Conservation (phyloP, 2,113 vertebrate species). For the Tangachromis dhanisi region DNA sequence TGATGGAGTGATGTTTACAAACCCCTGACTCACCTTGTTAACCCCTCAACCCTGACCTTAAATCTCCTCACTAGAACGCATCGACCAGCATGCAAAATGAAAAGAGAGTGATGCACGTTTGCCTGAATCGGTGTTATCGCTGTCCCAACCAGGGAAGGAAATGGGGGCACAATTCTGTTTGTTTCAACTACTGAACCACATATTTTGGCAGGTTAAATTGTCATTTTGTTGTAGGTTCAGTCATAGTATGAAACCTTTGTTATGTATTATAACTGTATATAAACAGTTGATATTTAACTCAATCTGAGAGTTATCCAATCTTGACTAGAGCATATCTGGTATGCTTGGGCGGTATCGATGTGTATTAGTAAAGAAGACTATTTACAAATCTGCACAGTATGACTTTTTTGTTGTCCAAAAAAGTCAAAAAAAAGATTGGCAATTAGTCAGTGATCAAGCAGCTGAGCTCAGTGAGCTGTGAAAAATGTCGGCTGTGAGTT, state of each 20-base stretch:
- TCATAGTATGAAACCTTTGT: neutral
- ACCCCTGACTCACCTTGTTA: slow-evolving; percentile 5
- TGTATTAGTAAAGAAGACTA: neutral
- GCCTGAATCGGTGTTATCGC: neutral
- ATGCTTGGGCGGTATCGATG: neutral
- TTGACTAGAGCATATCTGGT: neutral
- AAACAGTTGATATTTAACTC: neutral
- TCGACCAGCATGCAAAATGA: slow-evolving; percentile 18
- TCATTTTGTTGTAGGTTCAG: neutral
- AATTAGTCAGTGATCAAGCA: neutral
- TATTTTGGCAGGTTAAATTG: neutral
- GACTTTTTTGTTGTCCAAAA: neutral
- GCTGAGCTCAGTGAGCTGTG: neutral
- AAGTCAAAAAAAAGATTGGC: neutral
- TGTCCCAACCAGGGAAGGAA: neutral
- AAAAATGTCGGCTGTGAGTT: neutral
- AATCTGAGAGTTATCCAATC: neutral
- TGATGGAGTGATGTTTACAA: slow-evolving; percentile 20
- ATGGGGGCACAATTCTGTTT: neutral
- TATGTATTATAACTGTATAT: neutral
- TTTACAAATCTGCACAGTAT: neutral
- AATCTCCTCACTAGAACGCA: neutral
- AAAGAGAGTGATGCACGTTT: slow-evolving; percentile 34
- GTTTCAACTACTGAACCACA: neutral
- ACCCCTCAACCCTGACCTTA: neutral